These are phyloP conservation scores for Zaprionus gabonicus DNA, from an alignment of 1,140 invertebrate genomes.

Conservation along the genomic window DNA sequence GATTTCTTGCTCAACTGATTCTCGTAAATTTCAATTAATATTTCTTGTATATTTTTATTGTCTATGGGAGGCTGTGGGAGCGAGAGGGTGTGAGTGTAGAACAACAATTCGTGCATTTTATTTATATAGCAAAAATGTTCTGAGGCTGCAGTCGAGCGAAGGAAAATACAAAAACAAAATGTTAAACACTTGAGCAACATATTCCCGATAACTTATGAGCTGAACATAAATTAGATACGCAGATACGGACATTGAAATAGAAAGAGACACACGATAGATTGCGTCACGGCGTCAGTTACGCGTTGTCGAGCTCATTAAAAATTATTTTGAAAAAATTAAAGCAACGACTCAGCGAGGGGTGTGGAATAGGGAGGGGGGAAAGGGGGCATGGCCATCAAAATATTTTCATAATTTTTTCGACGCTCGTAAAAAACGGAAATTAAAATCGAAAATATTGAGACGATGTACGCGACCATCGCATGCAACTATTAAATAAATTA, in stretches of 20 bases:
- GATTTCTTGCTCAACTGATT: slow-evolving; percentile 33
- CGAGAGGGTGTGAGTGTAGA: neutral
- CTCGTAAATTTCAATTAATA: slow-evolving; percentile 44
- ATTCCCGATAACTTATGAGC: slow-evolving; percentile 51
- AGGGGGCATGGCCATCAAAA: slow-evolving; percentile 12
- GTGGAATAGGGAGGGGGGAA: neutral
- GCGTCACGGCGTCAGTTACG: slow-evolving; percentile 30
- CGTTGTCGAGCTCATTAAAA: slow-evolving; percentile 39
- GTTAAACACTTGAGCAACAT: slow-evolving; percentile 31
- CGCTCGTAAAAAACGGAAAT: slow-evolving; percentile 38
- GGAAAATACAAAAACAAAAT: slow-evolving; percentile 10
- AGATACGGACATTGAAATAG: slow-evolving; percentile 5
- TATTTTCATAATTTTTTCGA: slow-evolving; percentile 38
- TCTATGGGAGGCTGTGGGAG: too few relatives aligned
- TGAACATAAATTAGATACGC: slow-evolving; percentile 43
- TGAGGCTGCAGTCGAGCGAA: slow-evolving; percentile 24
- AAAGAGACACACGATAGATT: slow-evolving; percentile 16
- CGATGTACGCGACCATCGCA: slow-evolving; percentile 26
- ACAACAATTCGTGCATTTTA: slow-evolving; percentile 47
- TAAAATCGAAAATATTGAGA: slow-evolving; percentile 29
- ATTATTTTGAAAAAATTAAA: slow-evolving; percentile 34
- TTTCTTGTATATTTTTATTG: slow-evolving; percentile 24
- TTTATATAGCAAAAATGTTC: slow-evolving; percentile 36
- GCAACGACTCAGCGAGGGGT: slow-evolving; percentile 3
- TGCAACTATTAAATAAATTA: slow-evolving; percentile 81